These are phyloP conservation scores for Sarcophaga peregrina DNA, from an alignment of 1,140 invertebrate species.

Conservation along the genomic window DNA sequence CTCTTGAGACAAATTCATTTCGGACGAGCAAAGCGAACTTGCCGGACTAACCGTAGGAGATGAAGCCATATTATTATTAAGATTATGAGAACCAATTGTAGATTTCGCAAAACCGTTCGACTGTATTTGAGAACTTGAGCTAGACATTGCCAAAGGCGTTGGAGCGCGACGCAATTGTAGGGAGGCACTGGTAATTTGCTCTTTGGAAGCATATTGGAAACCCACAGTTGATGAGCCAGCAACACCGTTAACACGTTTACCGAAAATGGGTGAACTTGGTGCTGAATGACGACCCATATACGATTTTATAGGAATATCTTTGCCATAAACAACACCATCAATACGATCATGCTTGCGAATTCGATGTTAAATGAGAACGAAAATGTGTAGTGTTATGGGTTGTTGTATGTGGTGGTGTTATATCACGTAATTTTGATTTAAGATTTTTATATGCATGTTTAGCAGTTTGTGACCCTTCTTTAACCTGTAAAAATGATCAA, in stretches of 20 bases:
- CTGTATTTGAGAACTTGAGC: conserved; percentile 63
- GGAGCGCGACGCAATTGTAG: conserved; percentile 53
- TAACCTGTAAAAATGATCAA: conserved; percentile 70
- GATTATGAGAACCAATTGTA: conserved; percentile 52
- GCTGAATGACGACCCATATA: conserved; percentile 71
- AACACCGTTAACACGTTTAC: conserved; percentile 49
- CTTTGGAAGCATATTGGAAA: conserved; percentile 47
- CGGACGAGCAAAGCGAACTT: conserved; percentile 64
- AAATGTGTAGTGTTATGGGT: conserved; percentile 50
- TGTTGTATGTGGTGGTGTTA: conserved; percentile 56
- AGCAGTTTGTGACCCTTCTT: conserved; percentile 80
- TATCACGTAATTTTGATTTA: conserved; percentile 72
- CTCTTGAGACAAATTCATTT: conserved; percentile 66
- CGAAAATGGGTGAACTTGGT: conserved; percentile 74
- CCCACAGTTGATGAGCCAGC: conserved; percentile 18
- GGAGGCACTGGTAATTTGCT: conserved; percentile 46
- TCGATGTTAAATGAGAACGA: conserved; percentile 59
- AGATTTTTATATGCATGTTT: conserved; percentile 80
- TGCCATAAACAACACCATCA: conserved; percentile 62
- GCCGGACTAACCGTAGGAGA: conserved; percentile 64
- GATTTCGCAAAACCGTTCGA: conserved; percentile 57
- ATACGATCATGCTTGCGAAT: conserved; percentile 66
- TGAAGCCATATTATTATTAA: conserved; percentile 59
- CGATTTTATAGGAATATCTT: conserved; percentile 51
- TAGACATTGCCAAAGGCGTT: conserved; percentile 62